Evolutionary conservation across 2,888 invertebrate species (phyloP).

Genomic region (Exocentrus adspersus): DNA sequence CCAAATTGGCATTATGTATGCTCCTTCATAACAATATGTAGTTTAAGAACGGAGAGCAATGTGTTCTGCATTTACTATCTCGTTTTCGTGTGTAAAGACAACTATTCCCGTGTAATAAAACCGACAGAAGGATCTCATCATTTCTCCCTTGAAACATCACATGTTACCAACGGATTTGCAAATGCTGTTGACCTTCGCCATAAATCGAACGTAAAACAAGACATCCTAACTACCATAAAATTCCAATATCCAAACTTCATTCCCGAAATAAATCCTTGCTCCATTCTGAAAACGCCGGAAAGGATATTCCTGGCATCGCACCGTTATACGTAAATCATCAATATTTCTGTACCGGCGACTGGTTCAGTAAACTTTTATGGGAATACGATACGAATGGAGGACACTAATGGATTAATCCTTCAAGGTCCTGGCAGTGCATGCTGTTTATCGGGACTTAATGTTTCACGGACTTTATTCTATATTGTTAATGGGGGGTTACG

Average conservation of each 20-base stretch:
- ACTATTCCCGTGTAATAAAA: no score
- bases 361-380: slow-evolving; percentile 22
- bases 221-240: slow-evolving; percentile 27
- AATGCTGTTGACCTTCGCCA: slow-evolving; percentile 3
- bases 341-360: slow-evolving; percentile 19
- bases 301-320: slow-evolving; percentile 21
- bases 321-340: slow-evolving; percentile 24
- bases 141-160: no score
- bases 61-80: no score
- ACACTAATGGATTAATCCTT: slow-evolving; percentile 17
- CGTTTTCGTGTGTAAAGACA: no score
- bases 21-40: no score
- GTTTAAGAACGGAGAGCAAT: no score
- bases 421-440: background rate
- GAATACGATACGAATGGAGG: background rate
- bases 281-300: slow-evolving; percentile 6
- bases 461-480: background rate
- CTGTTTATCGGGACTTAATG: slow-evolving; percentile 1
- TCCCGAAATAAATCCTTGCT: slow-evolving; percentile 16
- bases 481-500: background rate
- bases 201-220: slow-evolving; percentile 20
- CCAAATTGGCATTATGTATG: no score
- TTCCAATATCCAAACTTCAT: slow-evolving; percentile 23
- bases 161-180: background rate
- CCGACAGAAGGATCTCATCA: no score